A percentile compares a stretch with the other conserved stretches of the same genome.
Conservation (phyloP, 92 coral and sea anemone species). For the Palythoa heliodiscus region DNA sequence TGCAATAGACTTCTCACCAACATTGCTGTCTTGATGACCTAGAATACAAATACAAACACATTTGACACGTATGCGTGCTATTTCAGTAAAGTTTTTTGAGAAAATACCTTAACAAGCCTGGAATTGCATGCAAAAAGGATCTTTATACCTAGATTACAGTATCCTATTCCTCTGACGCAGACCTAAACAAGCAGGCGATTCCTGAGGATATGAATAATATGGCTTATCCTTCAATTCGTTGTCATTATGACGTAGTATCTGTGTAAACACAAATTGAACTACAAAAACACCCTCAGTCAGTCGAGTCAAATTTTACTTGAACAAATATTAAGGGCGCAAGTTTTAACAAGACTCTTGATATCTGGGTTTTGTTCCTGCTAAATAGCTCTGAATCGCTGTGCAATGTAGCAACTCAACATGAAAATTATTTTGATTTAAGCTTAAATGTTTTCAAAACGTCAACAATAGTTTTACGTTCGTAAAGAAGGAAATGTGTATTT, state of each 20-base stretch:
- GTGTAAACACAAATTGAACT: not conserved
- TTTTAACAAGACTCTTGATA: not conserved
- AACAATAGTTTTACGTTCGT: not conserved
- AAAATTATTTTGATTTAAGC: not conserved
- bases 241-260: not conserved
- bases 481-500: constrained; percentile 26
- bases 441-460: not conserved
- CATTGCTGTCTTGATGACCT: not conserved
- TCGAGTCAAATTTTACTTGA: not conserved
- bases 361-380: not conserved
- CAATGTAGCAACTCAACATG: not conserved
- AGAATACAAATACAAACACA: not conserved
- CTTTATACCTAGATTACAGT: not conserved
- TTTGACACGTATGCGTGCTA: not conserved
- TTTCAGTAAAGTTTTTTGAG: not conserved
- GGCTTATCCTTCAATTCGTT: not conserved
- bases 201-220: constrained; percentile 2
- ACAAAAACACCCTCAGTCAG: not conserved
- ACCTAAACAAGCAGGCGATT: not conserved
- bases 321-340: not conserved
- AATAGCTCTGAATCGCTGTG: not conserved
- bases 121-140: not conserved
- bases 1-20: not conserved
- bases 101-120: not conserved
- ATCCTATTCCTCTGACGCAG: constrained; percentile 2